Conservation (phyloP, 2,113 vertebrate species). For the Trogon surrucura region DNA sequence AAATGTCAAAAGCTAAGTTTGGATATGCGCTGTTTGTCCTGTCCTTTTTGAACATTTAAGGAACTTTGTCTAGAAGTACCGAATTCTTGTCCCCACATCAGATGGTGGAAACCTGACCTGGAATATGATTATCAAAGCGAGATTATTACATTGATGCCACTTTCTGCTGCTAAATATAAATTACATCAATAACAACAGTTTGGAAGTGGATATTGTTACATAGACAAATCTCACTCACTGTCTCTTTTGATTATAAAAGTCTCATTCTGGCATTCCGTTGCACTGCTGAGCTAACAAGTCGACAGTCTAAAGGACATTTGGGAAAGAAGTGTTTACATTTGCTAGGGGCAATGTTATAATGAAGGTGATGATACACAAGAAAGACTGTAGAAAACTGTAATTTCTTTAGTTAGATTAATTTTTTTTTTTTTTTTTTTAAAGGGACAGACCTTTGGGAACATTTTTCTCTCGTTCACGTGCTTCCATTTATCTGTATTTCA, state of each 20-base stretch:
- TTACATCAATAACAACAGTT: neutral
- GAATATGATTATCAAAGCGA: neutral
- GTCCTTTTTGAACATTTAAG: neutral
- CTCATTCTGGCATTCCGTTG: neutral
- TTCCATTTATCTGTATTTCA: neutral
- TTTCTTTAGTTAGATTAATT: neutral
- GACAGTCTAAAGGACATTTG: neutral
- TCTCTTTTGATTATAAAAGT: neutral
- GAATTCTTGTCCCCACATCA: neutral
- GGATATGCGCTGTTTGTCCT: neutral
- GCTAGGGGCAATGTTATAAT: neutral
- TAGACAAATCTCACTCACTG: neutral
- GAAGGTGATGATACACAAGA: neutral
- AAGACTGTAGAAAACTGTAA: neutral
- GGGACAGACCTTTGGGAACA: neutral
- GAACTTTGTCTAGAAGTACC: neutral
- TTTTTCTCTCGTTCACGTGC: neutral
- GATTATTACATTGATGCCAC: neutral
- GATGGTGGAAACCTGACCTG: neutral
- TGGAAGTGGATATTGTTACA: neutral
- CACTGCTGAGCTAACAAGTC: neutral
- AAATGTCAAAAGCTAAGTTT: neutral
- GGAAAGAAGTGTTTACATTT: neutral
- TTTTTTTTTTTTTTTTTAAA: neutral
- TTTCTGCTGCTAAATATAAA: neutral